Percentiles rank a stretch among this genome's conserved stretches.
These are phyloP conservation scores for Pavo muticus DNA, from an alignment of 2,113 vertebrate species.

Conservation along the genomic window DNA sequence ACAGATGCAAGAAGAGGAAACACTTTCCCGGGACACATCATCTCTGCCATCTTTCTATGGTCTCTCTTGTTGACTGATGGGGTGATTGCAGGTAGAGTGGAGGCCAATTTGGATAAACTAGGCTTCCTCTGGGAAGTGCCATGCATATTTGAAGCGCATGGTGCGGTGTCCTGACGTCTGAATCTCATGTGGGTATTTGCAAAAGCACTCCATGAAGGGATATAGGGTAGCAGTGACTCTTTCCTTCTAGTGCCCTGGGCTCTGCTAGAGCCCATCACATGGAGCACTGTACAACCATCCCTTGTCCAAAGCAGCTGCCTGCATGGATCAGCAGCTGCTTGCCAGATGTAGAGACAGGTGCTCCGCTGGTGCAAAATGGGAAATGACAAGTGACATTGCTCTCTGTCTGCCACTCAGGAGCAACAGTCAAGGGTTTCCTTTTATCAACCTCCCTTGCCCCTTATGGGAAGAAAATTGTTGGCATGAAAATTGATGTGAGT, in stretches of 20 bases:
- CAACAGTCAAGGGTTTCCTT: neutral
- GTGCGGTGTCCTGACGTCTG: neutral
- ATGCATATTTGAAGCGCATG: fast-evolving
- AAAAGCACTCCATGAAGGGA: neutral
- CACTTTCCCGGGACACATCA: fast-evolving
- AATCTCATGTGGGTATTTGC: neutral
- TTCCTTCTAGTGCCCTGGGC: neutral
- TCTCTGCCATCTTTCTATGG: neutral
- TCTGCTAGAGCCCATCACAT: neutral
- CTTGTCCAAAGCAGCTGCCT: neutral
- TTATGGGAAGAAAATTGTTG: neutral
- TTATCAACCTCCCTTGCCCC: neutral
- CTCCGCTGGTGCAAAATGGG: neutral
- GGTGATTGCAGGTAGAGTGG: neutral
- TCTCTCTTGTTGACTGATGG: neutral
- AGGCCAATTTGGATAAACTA: neutral
- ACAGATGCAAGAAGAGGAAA: neutral
- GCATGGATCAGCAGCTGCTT: neutral
- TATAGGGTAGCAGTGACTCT: neutral
- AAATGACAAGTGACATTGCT: neutral
- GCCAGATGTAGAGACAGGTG: neutral
- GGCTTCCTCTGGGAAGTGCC: neutral
- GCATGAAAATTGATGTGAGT: neutral
- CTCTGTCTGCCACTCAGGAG: neutral
- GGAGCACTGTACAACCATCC: fast-evolving